A percentile compares a stretch with the other conserved stretches of the same genome.
phyloP scores from a whole-genome alignment of 2,888 invertebrate genomes.

The Chymomyza amoena region DNA sequence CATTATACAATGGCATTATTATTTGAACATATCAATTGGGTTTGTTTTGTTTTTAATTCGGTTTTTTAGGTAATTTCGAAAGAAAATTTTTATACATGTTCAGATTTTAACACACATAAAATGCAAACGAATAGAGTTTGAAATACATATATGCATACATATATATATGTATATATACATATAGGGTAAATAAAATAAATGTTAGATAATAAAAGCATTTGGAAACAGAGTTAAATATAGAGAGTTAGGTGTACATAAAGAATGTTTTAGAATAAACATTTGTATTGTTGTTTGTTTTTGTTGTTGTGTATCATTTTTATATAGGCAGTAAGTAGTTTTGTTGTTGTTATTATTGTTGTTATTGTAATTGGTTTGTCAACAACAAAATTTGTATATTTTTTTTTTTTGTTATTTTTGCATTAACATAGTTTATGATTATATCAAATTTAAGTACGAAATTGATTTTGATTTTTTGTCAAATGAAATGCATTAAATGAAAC shows the following conservation, averaged over 20 bases:
- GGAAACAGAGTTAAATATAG: constrained; percentile 23
- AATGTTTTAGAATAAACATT: constrained; percentile 16
- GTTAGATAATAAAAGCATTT: constrained; percentile 64
- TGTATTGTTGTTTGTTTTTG: constrained; percentile 34
- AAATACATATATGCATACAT: constrained; percentile 18
- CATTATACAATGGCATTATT: not conserved
- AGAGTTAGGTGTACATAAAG: constrained; percentile 41
- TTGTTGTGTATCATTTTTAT: constrained; percentile 16
- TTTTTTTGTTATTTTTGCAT: constrained; percentile 32
- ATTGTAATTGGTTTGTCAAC: constrained; percentile 29
- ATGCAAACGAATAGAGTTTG: constrained; percentile 64
- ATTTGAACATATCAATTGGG: constrained; percentile 29
- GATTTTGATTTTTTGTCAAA: constrained; percentile 37
- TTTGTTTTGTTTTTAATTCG: constrained; percentile 8
- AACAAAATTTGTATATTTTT: constrained; percentile 13
- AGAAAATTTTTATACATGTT: too few species aligned
- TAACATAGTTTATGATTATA: constrained; percentile 40
- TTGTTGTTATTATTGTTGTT: constrained; percentile 38
- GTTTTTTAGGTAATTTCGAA: not conserved
- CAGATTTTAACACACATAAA: constrained; percentile 49
- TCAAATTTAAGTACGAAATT: constrained; percentile 57
- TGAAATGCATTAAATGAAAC: constrained; percentile 66
- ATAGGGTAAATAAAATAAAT: constrained; percentile 67
- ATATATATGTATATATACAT: constrained; percentile 38
- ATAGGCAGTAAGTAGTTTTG: constrained; percentile 14